These are phyloP conservation scores for Pycnonotus jocosus DNA, from an alignment of 2,113 vertebrate species.

Conservation along the genomic window DNA sequence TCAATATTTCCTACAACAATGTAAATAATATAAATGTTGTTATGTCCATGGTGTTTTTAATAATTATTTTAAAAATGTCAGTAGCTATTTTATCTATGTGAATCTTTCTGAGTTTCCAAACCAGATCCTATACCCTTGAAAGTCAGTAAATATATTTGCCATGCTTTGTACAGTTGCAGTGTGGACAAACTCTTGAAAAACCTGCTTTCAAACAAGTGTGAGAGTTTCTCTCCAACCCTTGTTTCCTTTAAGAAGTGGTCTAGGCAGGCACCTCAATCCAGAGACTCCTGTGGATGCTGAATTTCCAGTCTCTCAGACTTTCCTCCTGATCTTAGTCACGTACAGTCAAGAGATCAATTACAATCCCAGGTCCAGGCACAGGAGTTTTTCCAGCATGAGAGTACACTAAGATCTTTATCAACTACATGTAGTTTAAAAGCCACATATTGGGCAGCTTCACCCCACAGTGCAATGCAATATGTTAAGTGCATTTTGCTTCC, in stretches of 20 bases:
- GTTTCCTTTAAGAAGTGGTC: neutral
- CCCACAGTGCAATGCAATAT: neutral
- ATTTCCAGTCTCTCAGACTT: neutral
- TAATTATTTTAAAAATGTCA: neutral
- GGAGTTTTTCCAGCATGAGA: neutral
- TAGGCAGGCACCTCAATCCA: neutral
- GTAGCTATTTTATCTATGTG: neutral
- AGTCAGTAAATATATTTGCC: neutral
- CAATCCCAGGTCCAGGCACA: neutral
- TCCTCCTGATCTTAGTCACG: neutral
- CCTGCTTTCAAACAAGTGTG: neutral
- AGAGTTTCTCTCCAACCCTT: neutral
- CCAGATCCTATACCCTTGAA: neutral
- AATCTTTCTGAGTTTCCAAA: neutral
- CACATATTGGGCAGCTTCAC: neutral
- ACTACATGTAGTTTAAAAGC: neutral
- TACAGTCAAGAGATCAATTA: neutral
- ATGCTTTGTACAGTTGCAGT: neutral
- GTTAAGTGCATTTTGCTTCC: neutral
- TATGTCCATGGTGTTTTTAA: neutral
- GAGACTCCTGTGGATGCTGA: neutral
- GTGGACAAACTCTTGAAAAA: neutral
- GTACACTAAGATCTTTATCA: neutral
- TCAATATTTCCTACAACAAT: neutral
- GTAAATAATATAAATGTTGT: neutral